A percentile compares a stretch with the other conserved stretches of the same genome.
Conservation (phyloP, 2,888 invertebrate species). For the Tanypteryx hageni region DNA sequence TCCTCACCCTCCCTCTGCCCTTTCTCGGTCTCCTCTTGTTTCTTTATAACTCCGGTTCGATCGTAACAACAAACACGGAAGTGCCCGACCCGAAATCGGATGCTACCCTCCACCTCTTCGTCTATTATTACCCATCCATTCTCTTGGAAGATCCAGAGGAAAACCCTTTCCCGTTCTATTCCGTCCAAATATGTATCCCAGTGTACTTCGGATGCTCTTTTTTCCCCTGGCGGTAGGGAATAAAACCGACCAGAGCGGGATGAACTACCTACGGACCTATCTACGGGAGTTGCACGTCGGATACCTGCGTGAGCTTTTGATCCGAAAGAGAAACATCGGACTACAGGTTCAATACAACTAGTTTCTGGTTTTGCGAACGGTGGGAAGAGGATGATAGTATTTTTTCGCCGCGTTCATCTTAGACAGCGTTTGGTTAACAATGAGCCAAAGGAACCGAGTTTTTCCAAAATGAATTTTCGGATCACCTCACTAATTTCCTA, state of each 20-base stretch:
- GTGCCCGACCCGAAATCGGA: background rate
- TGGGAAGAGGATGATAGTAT: constrained; percentile 4
- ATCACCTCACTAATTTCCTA: too few relatives aligned
- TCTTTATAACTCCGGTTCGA: background rate
- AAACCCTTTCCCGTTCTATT: background rate
- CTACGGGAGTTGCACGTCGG: background rate
- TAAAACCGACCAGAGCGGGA: background rate
- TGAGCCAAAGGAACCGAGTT: too few relatives aligned
- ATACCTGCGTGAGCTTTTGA: background rate
- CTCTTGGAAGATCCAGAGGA: background rate
- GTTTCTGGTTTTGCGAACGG: background rate
- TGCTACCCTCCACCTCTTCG: background rate
- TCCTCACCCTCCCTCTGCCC: too few relatives aligned
- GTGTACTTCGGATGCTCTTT: background rate
- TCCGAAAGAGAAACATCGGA: background rate
- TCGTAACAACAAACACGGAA: constrained; percentile 8
- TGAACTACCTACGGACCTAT: too few relatives aligned
- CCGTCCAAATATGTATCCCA: constrained; percentile 6
- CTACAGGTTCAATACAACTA: background rate
- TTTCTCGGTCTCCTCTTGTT: too few relatives aligned
- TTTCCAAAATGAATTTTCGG: too few relatives aligned
- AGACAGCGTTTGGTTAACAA: background rate
- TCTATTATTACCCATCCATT: constrained; percentile 7
- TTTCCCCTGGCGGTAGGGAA: background rate
- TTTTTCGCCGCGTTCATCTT: background rate